Evolutionary conservation across 2,797 vertebrate species (phyloP), one percentile per base, ranked within the genome.

Genomic region (Enteromius treurensis): DNA sequence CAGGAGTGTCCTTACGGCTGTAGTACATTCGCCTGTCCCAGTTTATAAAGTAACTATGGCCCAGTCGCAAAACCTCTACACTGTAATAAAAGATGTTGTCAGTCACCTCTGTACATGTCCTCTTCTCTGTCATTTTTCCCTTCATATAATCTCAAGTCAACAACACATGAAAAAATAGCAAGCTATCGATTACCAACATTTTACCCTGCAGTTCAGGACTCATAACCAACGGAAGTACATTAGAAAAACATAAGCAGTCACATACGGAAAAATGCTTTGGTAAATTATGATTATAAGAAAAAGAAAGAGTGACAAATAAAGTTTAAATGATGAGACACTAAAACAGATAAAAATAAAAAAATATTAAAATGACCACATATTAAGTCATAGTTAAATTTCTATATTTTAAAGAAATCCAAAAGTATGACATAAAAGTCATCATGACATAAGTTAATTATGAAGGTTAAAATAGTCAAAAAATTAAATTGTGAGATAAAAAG

Each of bases 1-100:
- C 93, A 1, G 91, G 90, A 32, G 80, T 91, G 67, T 92, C 89
- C 82, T 90, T 94, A 53, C 34, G 85, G 9, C 87, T 47, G 71
- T 92, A 94, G 87, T 91, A 94, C 91, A 95, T 93, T 87, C 92
- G 94, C 65, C 88, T 89, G 86, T 96, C 93, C 92, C 94, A 94
- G 85, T 94, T 95, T 87, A 95, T 94, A 77, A 96, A 95, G 85
- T 92, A 93, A 78, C 92, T 93, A 62, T 94, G 94, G 70, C 93
- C 92, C 81, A 95, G 88, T n/a, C 94, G 94, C 49, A 90, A 79
- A 9, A 88, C 78, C 53, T 90, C 88, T 77, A 89, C 86, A 51
- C 89, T 89, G 71, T n/a, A 85, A 83, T 29, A 60, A 6, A 77
- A 58, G n/a, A 53, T 15, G 11, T 26, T 23, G 51, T 53, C 51